Conservation (phyloP, 2,113 vertebrate genomes). For the Chaenocephalus aceratus region DNA sequence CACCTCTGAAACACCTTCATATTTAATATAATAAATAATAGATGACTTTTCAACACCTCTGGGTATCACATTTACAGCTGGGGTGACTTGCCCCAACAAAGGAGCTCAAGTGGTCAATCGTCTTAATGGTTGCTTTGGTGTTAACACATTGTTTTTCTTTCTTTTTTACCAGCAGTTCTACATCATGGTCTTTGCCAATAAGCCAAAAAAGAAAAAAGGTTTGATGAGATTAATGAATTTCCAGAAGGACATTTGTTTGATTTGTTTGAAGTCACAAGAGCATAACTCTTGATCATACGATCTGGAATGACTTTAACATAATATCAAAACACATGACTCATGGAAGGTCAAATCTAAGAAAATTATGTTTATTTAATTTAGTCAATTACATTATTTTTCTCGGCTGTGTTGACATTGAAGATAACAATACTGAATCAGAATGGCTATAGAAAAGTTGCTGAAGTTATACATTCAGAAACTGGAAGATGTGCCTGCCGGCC, state of each 20-base stretch:
- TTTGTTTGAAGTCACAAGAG: background rate
- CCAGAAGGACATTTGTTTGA: background rate
- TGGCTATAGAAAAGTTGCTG: background rate
- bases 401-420: background rate
- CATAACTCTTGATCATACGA: background rate
- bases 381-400: background rate
- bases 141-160: background rate
- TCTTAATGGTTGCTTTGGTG: background rate
- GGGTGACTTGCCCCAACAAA: background rate
- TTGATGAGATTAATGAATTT: background rate
- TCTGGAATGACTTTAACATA: background rate
- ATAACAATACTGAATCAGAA: background rate
- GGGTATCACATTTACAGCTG: background rate
- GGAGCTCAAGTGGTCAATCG: background rate
- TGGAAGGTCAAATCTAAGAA: no score
- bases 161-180: no score
- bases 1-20: background rate
- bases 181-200: background rate
- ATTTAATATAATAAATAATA: background rate
- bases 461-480: background rate
- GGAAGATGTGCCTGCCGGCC: background rate
- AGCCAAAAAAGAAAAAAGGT: no score
- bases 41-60: background rate
- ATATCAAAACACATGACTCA: no score
- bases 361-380: no score